Evolutionary conservation across 1,140 invertebrate genomes (phyloP), one percentile per base, ranked within the genome.

Genomic region (Drosophila fuyamai): DNA sequence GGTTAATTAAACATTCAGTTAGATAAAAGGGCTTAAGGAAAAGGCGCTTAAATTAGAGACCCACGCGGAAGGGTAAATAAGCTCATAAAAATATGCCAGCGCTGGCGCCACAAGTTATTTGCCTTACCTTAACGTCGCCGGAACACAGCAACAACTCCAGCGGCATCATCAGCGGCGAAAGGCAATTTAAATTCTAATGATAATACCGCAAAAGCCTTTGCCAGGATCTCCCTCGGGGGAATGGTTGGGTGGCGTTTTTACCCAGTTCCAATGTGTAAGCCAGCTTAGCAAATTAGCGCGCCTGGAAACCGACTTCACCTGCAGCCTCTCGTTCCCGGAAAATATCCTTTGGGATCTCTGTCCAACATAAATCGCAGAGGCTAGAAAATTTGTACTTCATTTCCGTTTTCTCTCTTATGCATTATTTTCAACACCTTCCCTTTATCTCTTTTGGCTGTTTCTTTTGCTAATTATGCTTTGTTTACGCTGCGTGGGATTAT

Each of bases 111-210:
- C 79, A 75, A 86, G 79, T 86, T 88, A 88, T 86, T 86, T 88
- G 81, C 82, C 70, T 76, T 58, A 66, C 59, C 75, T 72, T 81
- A 75, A 81, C 77, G 60, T 53, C 53, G 53, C 51, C 12, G 14
- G 13, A 12, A 16, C 16, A 29, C 29, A 51, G 23, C 40, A 47
- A 32, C 14, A 55, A 9, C 47, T 63, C 29, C 5, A 6, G 16
- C 59, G n/a, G 6, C 43, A 48, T 13, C 47, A 29, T 23, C 58
- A 46, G 53, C 83, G 67, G 50, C 61, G 59, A 88, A 88, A 86
- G 83, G 83, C 79, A 86, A 86, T 86, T 86, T 86, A 86, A 86
- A 86, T 86, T 86, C 83, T 88, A 86, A 86, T 86, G 82, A 86
- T 86, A 88, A 86, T 86, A 48, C 83, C 83, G 76, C 83, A 72